phyloP scores from a whole-genome alignment of 2,113 vertebrate genomes.

The Zosterops pallidus region DNA sequence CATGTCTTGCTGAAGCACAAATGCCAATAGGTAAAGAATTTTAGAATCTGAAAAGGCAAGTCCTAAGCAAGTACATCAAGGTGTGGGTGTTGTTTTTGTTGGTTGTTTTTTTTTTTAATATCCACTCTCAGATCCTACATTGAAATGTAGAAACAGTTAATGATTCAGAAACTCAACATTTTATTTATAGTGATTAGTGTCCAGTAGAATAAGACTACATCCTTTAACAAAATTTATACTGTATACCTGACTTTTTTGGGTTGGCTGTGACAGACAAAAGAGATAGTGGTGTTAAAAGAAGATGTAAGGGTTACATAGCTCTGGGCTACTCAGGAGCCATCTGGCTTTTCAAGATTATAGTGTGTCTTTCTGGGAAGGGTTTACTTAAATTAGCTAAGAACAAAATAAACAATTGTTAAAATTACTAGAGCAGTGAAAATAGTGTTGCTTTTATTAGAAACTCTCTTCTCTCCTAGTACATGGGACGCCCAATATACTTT shows the following conservation, averaged over 20 bases:
- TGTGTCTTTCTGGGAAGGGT: neutral
- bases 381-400: neutral
- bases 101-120: neutral
- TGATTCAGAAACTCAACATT: neutral
- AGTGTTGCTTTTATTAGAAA: neutral
- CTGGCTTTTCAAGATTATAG: neutral
- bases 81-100: accelerated
- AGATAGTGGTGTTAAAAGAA: neutral
- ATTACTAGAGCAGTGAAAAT: neutral
- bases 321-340: neutral
- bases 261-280: neutral
- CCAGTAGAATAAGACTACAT: neutral
- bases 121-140: neutral
- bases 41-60: neutral
- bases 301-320: neutral
- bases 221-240: neutral
- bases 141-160: neutral
- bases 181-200: neutral
- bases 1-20: neutral
- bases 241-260: neutral
- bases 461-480: neutral
- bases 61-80: neutral
- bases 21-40: neutral
- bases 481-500: neutral
- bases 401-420: neutral